phyloP scores from a whole-genome alignment of 2,797 vertebrate genomes.

The Bryconaethiops microstoma region DNA sequence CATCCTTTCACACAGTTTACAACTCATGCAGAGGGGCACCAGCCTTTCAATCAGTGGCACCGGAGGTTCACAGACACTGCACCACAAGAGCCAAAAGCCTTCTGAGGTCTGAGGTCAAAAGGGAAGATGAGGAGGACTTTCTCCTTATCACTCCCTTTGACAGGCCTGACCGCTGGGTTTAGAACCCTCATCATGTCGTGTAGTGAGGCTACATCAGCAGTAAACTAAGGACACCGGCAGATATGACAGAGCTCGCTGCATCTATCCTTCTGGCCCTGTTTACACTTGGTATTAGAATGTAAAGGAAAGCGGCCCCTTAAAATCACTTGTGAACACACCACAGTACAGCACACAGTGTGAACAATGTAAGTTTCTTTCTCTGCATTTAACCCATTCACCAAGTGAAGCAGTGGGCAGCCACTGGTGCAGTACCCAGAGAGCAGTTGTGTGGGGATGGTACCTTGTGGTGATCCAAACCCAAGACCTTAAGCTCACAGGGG shows the following conservation, averaged over 20 bases:
- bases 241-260: background rate
- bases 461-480: too few species aligned
- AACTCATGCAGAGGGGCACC: slow-evolving; percentile 47
- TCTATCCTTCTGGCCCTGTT: background rate
- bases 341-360: too few species aligned
- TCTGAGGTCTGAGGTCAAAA: slow-evolving; percentile 66
- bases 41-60: slow-evolving; percentile 56
- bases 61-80: slow-evolving; percentile 70
- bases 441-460: too few species aligned
- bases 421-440: too few species aligned
- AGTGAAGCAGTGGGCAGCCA: too few species aligned
- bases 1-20: slow-evolving; percentile 51
- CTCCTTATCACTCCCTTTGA: slow-evolving; percentile 66
- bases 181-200: slow-evolving; percentile 42
- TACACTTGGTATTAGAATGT: too few species aligned
- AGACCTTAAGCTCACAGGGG: too few species aligned
- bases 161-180: slow-evolving; percentile 51
- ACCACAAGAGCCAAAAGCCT: slow-evolving; percentile 60
- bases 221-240: background rate
- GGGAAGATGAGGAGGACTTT: slow-evolving; percentile 58
- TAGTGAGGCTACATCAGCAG: background rate
- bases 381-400: too few species aligned
- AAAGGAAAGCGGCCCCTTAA: too few species aligned
- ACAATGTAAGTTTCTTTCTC: too few species aligned
- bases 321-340: too few species aligned